Evolutionary conservation across 2,797 vertebrate genomes (phyloP).

Genomic region (Tapirus indicus): DNA sequence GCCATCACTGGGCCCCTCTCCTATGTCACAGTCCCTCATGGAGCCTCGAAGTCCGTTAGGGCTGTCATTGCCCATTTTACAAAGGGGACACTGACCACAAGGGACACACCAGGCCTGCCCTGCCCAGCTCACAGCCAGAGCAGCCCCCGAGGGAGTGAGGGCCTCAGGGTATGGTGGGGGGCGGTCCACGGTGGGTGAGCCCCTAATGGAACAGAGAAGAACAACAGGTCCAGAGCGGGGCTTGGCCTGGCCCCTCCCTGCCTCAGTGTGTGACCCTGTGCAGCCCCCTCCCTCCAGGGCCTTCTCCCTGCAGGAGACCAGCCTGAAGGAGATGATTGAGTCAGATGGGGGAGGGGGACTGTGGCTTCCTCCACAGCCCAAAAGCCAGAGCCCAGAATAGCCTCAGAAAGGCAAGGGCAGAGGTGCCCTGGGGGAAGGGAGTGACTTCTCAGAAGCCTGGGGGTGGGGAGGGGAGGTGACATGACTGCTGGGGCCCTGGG

Average conservation of each 20-base stretch:
- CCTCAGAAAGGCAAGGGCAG: not conserved
- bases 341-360: not conserved
- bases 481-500: not conserved
- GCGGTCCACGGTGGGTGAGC: accelerated
- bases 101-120: not conserved
- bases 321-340: not conserved
- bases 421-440: no score
- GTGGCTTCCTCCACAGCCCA: not conserved
- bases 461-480: not conserved
- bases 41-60: not conserved
- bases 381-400: conserved; percentile 28
- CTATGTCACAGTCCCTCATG: accelerated
- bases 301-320: not conserved
- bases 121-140: not conserved
- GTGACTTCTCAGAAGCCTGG: not conserved
- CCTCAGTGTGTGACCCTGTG: no score
- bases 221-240: no score
- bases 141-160: not conserved
- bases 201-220: not conserved
- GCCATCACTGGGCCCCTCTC: not conserved
- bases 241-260: not conserved
- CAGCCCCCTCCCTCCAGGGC: not conserved
- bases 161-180: no score
- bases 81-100: not conserved
- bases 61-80: not conserved